Percentiles rank a stretch among this genome's conserved stretches.
Conservation (phyloP, 2,888 invertebrate species). For the Creontiades dilutus region DNA sequence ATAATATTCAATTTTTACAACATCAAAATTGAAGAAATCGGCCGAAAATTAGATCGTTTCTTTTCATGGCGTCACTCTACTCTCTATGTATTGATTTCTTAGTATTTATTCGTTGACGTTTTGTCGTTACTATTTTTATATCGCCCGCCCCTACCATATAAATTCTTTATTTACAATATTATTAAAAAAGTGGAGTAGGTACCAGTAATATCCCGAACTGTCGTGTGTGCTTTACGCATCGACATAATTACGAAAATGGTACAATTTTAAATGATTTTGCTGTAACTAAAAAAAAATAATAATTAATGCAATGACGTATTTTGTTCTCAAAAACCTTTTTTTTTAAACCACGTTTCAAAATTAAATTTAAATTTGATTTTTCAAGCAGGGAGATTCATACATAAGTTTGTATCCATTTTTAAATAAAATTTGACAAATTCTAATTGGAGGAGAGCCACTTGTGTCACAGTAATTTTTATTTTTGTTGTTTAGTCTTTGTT, state of each 20-base stretch:
- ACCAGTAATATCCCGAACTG: conserved; percentile 69
- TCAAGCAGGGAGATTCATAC: neutral
- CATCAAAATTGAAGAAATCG: conserved; percentile 30
- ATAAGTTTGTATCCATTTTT: neutral
- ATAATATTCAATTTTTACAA: conserved; percentile 20
- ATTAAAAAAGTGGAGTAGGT: conserved; percentile 41
- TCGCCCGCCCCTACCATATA: conserved; percentile 45
- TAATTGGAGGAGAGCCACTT: conserved; percentile 9
- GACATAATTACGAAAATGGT: conserved; percentile 13
- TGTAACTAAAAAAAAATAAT: conserved; percentile 14
- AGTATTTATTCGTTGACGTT: conserved; percentile 43
- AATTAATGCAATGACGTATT: neutral
- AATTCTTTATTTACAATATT: conserved; percentile 59
- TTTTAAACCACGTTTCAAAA: conserved; percentile 24
- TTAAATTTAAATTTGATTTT: conserved; percentile 66
- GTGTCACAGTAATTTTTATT: neutral
- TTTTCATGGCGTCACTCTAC: conserved; percentile 51
- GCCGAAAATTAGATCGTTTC: conserved; percentile 27
- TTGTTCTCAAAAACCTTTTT: neutral
- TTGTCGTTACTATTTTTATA: conserved; percentile 17
- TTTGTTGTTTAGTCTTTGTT: conserved; percentile 19
- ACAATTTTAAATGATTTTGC: conserved; percentile 33
- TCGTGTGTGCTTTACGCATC: conserved; percentile 46
- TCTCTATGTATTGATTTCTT: conserved; percentile 40
- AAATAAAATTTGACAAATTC: conserved; percentile 13